Evolutionary conservation across 2,113 vertebrate genomes (phyloP).

Genomic region (Clarias magur): DNA sequence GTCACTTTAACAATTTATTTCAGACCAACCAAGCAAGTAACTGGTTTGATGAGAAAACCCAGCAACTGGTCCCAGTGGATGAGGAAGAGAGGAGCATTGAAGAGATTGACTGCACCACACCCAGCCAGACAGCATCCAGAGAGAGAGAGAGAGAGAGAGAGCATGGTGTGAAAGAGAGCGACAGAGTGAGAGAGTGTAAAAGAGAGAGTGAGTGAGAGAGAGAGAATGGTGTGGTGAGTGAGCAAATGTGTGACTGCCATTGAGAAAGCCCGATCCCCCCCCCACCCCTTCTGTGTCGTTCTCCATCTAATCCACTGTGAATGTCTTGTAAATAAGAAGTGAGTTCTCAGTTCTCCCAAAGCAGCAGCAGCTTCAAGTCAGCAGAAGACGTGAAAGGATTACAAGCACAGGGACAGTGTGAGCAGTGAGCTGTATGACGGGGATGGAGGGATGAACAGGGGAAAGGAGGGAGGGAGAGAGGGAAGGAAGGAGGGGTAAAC

Average conservation of each 20-base stretch:
- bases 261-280: neutral
- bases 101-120: slow-evolving; percentile 26
- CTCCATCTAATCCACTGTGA: neutral
- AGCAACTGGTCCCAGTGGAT: neutral
- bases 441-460: neutral
- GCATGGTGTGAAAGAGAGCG: neutral
- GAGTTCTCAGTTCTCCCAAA: neutral
- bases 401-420: neutral
- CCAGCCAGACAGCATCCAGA: neutral
- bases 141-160: neutral
- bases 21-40: neutral
- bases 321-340: neutral
- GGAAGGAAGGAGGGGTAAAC: slow-evolving; percentile 16
- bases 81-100: neutral
- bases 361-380: neutral
- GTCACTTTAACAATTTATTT: neutral
- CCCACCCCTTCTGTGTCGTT: neutral
- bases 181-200: too few species aligned
- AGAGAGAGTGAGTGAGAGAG: neutral
- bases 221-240: too few species aligned
- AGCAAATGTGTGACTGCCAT: neutral
- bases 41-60: neutral
- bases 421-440: neutral
- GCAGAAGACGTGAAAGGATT: neutral
- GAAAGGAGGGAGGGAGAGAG: neutral